Evolutionary conservation across 2,113 vertebrate species (phyloP), one percentile per base, ranked within the genome.

Genomic region (Plecturocebus donacophilus): DNA sequence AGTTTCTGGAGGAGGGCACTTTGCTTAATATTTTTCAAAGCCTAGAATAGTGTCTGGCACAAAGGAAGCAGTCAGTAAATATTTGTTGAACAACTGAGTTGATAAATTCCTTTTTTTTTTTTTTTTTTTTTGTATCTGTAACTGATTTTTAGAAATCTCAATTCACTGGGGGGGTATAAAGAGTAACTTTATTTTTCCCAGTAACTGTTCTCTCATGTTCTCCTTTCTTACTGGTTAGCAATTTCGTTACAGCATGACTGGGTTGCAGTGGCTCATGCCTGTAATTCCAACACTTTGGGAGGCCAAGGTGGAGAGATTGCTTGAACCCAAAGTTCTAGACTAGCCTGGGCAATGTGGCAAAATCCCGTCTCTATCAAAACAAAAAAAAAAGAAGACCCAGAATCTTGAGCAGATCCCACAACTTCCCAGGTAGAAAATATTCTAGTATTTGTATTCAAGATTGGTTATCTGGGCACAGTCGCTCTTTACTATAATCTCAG

Each of bases 221-320:
- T 92, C 30, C 20, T 61, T 92, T 92, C 52, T 70, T 94, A 32
- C 20, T 94, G 30, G 38, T 87, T 92, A 95, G 25, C 21, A 94
- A 90, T 61, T 80, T 49, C 23, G 23, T 75, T 95, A 20, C 70
- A 23, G 56, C 56, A 23, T 58, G 56, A 21, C 56, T 58, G 56
- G 56, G 21, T 23, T 9, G 8, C 21, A 58, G 56, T 58, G 56
- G 21, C 56, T 58, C 56, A 58, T 1, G 8, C 21, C 21, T 58
- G 21, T 58, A 58, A 58, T 58, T 21, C 21, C 56, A 58, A 58
- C 56, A 58, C 21, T 58, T 58, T 58, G 56, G 21, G 56, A 58
- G 56, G 21, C 21, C 3, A 21, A 58, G 56, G 56, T 58, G 56
- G 56, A 25, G 21, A 58, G 56, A 58, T 9, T 25, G 56, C 56